Evolutionary conservation across 2,888 invertebrate species (phyloP), one percentile per base, ranked within the genome.

Genomic region (Bugula neritina): DNA sequence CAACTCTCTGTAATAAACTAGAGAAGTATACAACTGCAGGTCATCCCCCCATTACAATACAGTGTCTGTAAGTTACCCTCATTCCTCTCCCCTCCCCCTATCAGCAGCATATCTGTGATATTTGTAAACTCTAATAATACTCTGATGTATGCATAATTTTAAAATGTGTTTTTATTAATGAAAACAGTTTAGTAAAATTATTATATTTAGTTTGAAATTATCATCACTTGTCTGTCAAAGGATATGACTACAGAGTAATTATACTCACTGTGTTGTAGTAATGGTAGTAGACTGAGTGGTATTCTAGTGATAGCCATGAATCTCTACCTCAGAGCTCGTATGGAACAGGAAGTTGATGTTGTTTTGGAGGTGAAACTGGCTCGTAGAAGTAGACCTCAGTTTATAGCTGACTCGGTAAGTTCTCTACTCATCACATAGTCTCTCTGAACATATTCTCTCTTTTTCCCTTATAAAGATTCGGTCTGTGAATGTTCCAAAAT

Each of bases 271-370:
- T 31, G 17, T 31, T 25, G 63, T 31, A 63, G 63, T 1, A 63
- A 63, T 63, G 63, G 63, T 13, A 31, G 63, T n/a, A 27, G 63
- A 31, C 31, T 63, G 63, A 63, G 29, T 63, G 63, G 63, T 25
- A 27, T 31, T 13, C 31, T 63, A 13, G 31, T 63, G 29, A 31
- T 63, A 17, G 29, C 63, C n/a, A 29, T 63, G 63, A 63, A 63
- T 31, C 27, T 63, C 25, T 63, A 29, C 27, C 29, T 63, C 25
- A 63, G 63, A 63, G 34, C 34, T 27, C 2, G 63, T 13, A 63
- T 63, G 27, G 63, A 63, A 34, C 63, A 63, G 31, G 63, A 63
- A 31, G 63, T 63, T 27, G 63, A 63, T 63, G 31, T 63, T 63
- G 63, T 63, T 1, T 31, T 63, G 17, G 63, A 63, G 63, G 63